Evolutionary conservation across 2,888 invertebrate species (phyloP).

Genomic region (Nomada flava): DNA sequence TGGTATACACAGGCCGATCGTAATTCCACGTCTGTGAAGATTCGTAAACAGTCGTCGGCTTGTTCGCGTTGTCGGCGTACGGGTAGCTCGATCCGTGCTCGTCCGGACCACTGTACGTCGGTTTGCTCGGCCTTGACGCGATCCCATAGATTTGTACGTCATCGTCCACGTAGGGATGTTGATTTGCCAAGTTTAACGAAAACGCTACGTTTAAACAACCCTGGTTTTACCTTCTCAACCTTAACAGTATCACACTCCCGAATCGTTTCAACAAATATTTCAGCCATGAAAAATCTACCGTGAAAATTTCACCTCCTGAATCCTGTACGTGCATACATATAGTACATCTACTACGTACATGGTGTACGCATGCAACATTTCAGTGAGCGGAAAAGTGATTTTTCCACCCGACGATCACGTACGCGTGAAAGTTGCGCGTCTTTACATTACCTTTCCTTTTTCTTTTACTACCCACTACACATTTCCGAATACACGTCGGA

Average conservation of each 20-base stretch:
- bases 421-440: background rate
- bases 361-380: too few species aligned
- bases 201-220: constrained; percentile 74
- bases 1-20: constrained; percentile 67
- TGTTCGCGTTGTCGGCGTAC: constrained; percentile 65
- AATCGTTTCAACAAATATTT: too few species aligned
- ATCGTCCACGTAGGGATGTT: constrained; percentile 84
- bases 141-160: constrained; percentile 83
- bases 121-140: constrained; percentile 76
- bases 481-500: too few species aligned
- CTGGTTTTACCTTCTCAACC: constrained; percentile 30
- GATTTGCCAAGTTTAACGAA: constrained; percentile 81
- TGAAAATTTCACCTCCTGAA: too few species aligned
- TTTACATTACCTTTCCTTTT: background rate
- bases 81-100: constrained; percentile 56
- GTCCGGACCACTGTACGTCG: constrained; percentile 80
- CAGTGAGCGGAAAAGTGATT: too few species aligned
- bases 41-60: constrained; percentile 70
- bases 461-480: background rate
- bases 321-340: too few species aligned
- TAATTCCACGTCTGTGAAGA: constrained; percentile 59
- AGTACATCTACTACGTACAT: too few species aligned
- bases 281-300: too few species aligned
- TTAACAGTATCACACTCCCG: too few species aligned
- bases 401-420: background rate